Evolutionary conservation across 2,888 invertebrate species (phyloP).

Genomic region (Chrysotoxum bicinctum): DNA sequence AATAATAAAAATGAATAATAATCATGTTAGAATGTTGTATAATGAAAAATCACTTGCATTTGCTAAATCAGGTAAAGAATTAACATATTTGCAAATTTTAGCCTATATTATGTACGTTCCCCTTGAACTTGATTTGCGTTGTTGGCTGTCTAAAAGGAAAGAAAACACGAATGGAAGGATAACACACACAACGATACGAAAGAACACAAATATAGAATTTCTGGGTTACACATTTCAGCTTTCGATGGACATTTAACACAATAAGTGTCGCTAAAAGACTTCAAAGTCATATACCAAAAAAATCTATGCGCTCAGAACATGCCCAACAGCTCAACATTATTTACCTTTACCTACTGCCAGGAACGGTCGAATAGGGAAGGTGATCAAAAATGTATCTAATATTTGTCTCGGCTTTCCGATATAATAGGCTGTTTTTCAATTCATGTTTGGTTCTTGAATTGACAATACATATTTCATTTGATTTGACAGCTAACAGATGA

Average conservation of each 20-base stretch:
- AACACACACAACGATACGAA: background rate
- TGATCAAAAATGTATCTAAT: no score
- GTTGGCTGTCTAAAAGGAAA: conserved; percentile 8
- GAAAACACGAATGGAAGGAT: conserved; percentile 4
- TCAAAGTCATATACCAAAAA: background rate
- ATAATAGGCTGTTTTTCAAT: no score
- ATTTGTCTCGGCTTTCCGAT: no score
- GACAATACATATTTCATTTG: no score
- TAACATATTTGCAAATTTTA: conserved; percentile 21
- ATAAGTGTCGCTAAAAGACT: conserved; percentile 1
- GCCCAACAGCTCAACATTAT: no score
- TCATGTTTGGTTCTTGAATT: no score
- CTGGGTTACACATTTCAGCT: background rate
- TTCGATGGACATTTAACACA: conserved; percentile 5
- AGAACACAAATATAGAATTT: background rate
- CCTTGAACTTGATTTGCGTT: conserved; percentile 60
- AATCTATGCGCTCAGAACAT: background rate
- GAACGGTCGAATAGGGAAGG: background rate
- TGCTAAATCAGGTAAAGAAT: background rate
- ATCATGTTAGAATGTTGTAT: conserved; percentile 7
- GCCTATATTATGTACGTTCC: background rate
- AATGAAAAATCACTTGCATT: conserved; percentile 11
- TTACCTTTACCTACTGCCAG: background rate
- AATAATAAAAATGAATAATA: conserved; percentile 40
- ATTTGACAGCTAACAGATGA: no score